Evolutionary conservation across 1,140 invertebrate species (phyloP).

Genomic region (Littorina saxatilis): DNA sequence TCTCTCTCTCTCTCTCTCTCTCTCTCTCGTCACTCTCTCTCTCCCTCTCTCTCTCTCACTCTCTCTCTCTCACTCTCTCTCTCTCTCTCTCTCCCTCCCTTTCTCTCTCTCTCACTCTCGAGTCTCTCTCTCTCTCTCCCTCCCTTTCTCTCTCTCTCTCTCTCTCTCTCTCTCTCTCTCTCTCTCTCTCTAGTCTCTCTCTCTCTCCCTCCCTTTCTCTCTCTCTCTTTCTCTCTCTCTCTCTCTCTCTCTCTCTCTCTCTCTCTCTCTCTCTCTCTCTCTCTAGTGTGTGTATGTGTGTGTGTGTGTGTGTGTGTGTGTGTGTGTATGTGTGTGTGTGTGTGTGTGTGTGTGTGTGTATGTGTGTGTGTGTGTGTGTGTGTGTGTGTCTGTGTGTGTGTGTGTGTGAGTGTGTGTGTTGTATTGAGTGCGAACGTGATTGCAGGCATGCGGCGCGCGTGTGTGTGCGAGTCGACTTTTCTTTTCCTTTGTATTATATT

Average conservation of each 20-base stretch:
- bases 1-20: not conserved
- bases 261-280: not conserved
- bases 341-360: conserved; percentile 31
- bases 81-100: not conserved
- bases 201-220: too few relatives aligned
- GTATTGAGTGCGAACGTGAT: too few relatives aligned
- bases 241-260: not conserved
- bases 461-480: too few relatives aligned
- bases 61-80: not conserved
- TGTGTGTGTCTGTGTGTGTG: not conserved
- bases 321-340: conserved; percentile 27
- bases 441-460: too few relatives aligned
- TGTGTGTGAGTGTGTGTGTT: not conserved
- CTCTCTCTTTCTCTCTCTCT: not conserved
- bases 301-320: conserved; percentile 1
- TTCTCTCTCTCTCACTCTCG: not conserved
- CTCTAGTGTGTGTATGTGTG: not conserved
- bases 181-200: not conserved
- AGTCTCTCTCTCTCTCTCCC: not conserved
- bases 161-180: not conserved
- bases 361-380: conserved; percentile 17
- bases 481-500: too few relatives aligned
- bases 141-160: not conserved
- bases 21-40: not conserved
- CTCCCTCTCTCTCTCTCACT: not conserved